A percentile compares a stretch with the other conserved stretches of the same genome.
Conservation (phyloP, 2,797 vertebrate genomes). For the Salarias fasciatus region DNA sequence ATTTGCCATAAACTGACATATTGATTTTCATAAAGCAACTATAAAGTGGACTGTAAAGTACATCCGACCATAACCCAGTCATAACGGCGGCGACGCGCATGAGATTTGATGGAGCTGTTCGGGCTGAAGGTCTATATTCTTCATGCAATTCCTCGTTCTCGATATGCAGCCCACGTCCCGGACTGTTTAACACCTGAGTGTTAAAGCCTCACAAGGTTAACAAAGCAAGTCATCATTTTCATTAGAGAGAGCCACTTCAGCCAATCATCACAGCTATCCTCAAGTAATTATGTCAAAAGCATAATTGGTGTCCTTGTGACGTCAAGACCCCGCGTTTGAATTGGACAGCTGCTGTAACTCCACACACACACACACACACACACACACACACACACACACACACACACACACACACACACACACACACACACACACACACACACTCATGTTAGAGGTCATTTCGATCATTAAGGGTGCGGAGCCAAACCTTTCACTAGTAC, state of each 20-base stretch:
- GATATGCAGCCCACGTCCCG: slow-evolving; percentile 47
- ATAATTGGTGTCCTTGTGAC: slow-evolving; percentile 72
- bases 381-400: slow-evolving; percentile 36
- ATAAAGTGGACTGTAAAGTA: slow-evolving; percentile 59
- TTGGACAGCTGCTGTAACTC: slow-evolving; percentile 49
- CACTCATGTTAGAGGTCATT: slow-evolving; percentile 59
- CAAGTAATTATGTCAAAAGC: slow-evolving; percentile 74
- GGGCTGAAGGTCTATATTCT: slow-evolving; percentile 28
- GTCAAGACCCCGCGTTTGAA: slow-evolving; percentile 45
- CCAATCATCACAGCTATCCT: slow-evolving; percentile 68
- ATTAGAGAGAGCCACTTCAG: slow-evolving; percentile 72
- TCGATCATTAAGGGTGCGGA: slow-evolving; percentile 54
- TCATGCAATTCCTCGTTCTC: slow-evolving; percentile 31
- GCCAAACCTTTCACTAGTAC: slow-evolving; percentile 51
- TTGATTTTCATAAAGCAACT: slow-evolving; percentile 71
- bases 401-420: slow-evolving; percentile 31
- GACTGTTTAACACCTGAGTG: slow-evolving; percentile 64
- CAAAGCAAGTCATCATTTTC: slow-evolving; percentile 77
- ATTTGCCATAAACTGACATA: slow-evolving; percentile 66
- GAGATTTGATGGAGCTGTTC: slow-evolving; percentile 50
- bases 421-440: slow-evolving; percentile 33
- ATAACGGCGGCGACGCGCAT: slow-evolving; percentile 28
- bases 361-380: slow-evolving; percentile 30
- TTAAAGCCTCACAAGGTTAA: slow-evolving; percentile 70
- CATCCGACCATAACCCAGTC: slow-evolving; percentile 38